Conservation (phyloP, 2,113 vertebrate species). For the Ursus arctos region DNA sequence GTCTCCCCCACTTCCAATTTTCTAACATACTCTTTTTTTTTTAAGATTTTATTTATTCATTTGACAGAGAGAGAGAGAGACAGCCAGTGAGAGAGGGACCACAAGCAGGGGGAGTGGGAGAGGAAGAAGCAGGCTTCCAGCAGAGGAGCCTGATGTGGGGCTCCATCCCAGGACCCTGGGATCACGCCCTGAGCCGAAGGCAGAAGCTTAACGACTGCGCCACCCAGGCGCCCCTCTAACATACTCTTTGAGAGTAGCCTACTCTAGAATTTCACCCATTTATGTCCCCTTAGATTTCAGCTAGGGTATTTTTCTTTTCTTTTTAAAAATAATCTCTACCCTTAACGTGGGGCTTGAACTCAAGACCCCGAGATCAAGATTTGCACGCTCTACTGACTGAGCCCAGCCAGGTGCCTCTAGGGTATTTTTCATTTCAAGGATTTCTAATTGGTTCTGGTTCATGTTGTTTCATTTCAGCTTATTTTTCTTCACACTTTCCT, state of each 20-base stretch:
- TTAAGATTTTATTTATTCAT: too few relatives aligned
- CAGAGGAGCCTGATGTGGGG: too few relatives aligned
- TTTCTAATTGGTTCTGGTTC: slow-evolving; percentile 46
- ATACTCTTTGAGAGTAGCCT: neutral
- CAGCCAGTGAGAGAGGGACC: too few relatives aligned
- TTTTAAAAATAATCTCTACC: neutral
- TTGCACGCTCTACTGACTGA: neutral
- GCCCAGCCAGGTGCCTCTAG: neutral
- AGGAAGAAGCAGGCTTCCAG: too few relatives aligned
- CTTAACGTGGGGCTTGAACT: neutral
- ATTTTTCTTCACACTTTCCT: slow-evolving; percentile 48
- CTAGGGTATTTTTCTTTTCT: neutral
- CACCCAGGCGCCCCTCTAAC: neutral
- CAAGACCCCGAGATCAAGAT: neutral
- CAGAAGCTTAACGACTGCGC: too few relatives aligned
- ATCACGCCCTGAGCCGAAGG: too few relatives aligned
- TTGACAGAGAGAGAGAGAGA: too few relatives aligned
- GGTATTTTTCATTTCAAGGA: slow-evolving; percentile 43
- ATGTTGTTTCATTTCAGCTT: slow-evolving; percentile 53
- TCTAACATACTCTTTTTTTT: too few relatives aligned
- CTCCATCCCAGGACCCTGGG: too few relatives aligned
- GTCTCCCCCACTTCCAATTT: too few relatives aligned
- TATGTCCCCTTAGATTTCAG: neutral
- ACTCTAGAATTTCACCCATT: neutral
- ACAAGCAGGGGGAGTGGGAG: too few relatives aligned